Evolutionary conservation across 2,888 invertebrate species (phyloP).

Genomic region (Villa cingulata): DNA sequence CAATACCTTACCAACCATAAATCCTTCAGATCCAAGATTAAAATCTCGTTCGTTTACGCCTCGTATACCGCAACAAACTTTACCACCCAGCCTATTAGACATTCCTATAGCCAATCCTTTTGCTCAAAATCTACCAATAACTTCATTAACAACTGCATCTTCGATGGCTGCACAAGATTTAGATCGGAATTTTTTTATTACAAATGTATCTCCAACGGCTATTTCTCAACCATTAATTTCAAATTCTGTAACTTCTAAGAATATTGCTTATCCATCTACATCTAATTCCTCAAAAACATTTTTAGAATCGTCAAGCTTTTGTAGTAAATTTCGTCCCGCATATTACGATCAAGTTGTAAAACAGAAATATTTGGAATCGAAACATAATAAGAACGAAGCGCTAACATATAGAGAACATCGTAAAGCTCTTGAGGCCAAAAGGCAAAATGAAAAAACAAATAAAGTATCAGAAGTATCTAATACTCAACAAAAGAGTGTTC

Average conservation of each 20-base stretch:
- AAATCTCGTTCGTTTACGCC: slow-evolving; percentile 15
- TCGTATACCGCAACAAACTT: neutral
- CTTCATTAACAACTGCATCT: neutral
- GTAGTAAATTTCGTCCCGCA: slow-evolving; percentile 19
- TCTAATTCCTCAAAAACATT: neutral
- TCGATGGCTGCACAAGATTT: neutral
- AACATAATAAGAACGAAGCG: slow-evolving; percentile 20
- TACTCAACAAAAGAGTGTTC: neutral
- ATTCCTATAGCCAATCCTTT: slow-evolving; percentile 3
- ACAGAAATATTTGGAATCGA: slow-evolving; percentile 22
- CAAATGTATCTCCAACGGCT: neutral
- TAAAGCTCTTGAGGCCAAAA: slow-evolving; percentile 14
- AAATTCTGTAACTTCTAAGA: neutral
- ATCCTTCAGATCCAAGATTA: slow-evolving; percentile 10
- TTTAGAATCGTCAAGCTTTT: neutral
- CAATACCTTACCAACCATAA: slow-evolving; percentile 7
- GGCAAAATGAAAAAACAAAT: neutral
- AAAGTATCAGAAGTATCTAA: neutral
- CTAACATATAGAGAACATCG: slow-evolving; percentile 26
- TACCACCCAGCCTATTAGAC: slow-evolving; percentile 16
- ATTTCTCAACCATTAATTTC: neutral
- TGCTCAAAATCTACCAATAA: neutral
- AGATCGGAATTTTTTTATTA: neutral
- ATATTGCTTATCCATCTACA: no score
- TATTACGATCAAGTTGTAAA: slow-evolving; percentile 23